Conservation (phyloP, 2,888 invertebrate genomes). For the Bruchidius siliquastri region DNA sequence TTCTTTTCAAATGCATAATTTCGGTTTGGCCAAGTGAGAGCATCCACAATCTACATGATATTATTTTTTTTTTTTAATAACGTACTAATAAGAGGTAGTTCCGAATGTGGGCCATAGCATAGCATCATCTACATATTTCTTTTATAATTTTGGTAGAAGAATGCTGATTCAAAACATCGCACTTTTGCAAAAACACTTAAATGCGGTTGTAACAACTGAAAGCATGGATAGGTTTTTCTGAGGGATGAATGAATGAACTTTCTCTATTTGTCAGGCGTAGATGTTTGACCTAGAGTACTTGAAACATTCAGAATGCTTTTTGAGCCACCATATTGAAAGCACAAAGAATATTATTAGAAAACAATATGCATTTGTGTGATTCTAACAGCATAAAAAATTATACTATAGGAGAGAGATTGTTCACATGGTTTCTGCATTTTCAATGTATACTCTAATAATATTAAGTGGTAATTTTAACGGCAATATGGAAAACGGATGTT, state of each 20-base stretch:
- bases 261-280: not conserved
- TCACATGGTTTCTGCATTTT: constrained; percentile 26
- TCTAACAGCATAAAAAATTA: not conserved
- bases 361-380: not conserved
- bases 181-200: not conserved
- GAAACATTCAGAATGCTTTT: constrained; percentile 13
- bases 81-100: not conserved
- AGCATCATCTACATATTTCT: not conserved
- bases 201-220: not conserved
- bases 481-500: constrained; percentile 17
- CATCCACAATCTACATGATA: too few relatives aligned
- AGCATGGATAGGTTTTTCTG: not conserved
- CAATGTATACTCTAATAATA: constrained; percentile 14
- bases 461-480: constrained; percentile 18
- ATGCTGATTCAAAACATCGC: not conserved
- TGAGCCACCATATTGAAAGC: constrained; percentile 17
- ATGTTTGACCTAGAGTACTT: constrained; percentile 1
- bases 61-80: not conserved
- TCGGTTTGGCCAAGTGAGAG: too few relatives aligned
- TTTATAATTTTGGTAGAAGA: constrained; percentile 22
- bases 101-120: not conserved
- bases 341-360: constrained; percentile 14
- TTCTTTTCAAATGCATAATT: too few relatives aligned
- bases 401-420: constrained; percentile 20
- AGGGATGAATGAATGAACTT: too few relatives aligned